These are phyloP conservation scores for Pangasius macronema DNA, from an alignment of 2,797 vertebrate species.

Conservation along the genomic window DNA sequence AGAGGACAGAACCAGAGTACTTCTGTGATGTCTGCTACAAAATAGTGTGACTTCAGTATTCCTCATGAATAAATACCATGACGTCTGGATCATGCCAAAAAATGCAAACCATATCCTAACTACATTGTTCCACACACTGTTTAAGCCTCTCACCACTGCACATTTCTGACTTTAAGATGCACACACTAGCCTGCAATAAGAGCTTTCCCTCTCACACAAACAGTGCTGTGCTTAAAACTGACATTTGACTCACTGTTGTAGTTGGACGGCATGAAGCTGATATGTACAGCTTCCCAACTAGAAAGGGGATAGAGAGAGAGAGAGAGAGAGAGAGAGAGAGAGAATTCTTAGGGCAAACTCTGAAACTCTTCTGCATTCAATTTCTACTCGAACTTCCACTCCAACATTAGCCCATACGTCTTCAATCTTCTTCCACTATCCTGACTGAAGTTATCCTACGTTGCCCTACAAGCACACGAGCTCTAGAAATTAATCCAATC, in stretches of 20 bases:
- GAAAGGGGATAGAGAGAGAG: background rate
- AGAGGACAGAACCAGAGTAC: background rate
- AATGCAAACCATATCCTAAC: background rate
- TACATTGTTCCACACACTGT: background rate
- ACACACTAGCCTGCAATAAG: background rate
- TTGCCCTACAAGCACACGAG: background rate
- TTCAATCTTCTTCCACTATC: background rate
- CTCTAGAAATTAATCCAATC: conserved; percentile 3
- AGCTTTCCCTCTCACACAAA: background rate
- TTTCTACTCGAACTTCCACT: background rate
- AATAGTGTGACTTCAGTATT: too few relatives aligned
- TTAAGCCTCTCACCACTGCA: background rate
- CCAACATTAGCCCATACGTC: background rate
- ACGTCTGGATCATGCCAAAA: background rate
- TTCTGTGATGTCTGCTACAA: background rate
- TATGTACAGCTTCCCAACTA: background rate
- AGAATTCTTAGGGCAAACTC: background rate
- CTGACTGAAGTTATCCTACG: background rate
- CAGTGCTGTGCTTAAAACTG: background rate
- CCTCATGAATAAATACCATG: background rate
- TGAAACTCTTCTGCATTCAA: background rate
- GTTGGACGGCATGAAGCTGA: background rate
- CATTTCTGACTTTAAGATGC: background rate
- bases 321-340: background rate
- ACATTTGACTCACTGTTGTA: background rate